Percentiles rank a stretch among this genome's conserved stretches.
phyloP scores from a whole-genome alignment of 2,797 vertebrate species.

The Taeniopygia guttata region DNA sequence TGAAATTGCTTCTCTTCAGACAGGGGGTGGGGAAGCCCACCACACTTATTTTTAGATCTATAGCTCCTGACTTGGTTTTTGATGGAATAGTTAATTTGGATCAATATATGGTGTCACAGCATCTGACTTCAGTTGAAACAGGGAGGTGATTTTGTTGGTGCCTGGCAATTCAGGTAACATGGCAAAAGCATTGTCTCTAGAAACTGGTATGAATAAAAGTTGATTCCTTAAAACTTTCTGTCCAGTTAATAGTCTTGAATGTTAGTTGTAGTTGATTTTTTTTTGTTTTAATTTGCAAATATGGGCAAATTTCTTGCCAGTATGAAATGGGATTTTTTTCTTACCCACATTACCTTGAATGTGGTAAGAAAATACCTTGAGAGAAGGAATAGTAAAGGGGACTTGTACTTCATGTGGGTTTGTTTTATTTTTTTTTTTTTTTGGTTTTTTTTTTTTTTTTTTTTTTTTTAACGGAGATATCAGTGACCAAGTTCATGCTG shows the following conservation, averaged over 20 bases:
- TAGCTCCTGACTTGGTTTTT: background rate
- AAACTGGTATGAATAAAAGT: background rate
- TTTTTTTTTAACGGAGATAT: background rate
- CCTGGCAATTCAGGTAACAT: background rate
- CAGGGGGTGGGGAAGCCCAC: no score
- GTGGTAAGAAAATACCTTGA: background rate
- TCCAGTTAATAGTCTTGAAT: background rate
- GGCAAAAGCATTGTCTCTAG: background rate
- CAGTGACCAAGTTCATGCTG: background rate
- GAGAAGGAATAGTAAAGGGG: background rate
- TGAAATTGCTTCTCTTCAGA: slow-evolving; percentile 21
- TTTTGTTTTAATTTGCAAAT: background rate
- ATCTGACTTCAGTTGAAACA: background rate
- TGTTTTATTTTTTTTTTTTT: no score
- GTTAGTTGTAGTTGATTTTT: background rate
- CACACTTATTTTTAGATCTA: background rate
- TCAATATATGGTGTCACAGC: background rate
- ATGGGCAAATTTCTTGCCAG: background rate
- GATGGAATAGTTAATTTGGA: background rate
- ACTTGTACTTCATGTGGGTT: background rate
- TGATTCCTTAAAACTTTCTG: background rate
- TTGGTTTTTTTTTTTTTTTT: no score
- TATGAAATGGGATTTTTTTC: background rate
- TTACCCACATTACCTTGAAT: background rate
- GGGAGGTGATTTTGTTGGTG: background rate